These are phyloP conservation scores for Ctenochaetus hawaiiensis DNA, from an alignment of 2,797 vertebrate species.

Conservation along the genomic window DNA sequence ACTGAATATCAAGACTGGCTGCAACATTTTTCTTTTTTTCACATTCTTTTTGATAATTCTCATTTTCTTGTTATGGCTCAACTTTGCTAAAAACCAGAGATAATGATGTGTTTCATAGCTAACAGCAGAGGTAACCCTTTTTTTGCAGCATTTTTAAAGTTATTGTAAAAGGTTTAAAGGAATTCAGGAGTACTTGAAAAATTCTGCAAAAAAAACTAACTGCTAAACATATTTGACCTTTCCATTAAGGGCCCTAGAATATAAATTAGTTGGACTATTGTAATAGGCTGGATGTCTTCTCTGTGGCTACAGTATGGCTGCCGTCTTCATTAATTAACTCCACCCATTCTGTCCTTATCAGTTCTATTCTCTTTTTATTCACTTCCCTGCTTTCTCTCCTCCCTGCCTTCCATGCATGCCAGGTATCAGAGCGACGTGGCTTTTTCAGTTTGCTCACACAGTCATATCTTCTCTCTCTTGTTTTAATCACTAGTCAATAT, in stretches of 20 bases:
- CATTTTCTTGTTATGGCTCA: not conserved
- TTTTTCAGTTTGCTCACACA: conserved; percentile 60
- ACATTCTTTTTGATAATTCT: not conserved
- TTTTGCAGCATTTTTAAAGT: not conserved
- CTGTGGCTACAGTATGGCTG: conserved; percentile 43
- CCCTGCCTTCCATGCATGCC: conserved; percentile 26
- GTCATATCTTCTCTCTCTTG: conserved; percentile 72
- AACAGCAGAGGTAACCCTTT: too few relatives aligned
- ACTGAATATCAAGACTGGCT: not conserved
- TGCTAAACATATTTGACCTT: conserved; percentile 51
- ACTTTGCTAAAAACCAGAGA: not conserved
- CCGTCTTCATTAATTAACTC: conserved; percentile 65
- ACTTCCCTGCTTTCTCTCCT: conserved; percentile 30
- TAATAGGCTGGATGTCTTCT: conserved; percentile 44
- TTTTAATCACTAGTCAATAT: conserved; percentile 82
- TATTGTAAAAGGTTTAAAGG: not conserved
- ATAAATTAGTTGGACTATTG: conserved; percentile 46
- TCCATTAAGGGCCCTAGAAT: conserved; percentile 16
- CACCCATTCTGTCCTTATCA: conserved; percentile 64
- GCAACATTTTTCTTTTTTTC: too few relatives aligned
- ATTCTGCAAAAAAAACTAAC: conserved; percentile 12
- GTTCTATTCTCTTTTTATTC: conserved; percentile 54
- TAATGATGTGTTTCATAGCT: not conserved
- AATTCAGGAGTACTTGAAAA: conserved; percentile 14
- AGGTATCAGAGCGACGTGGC: conserved; percentile 51